Conservation (phyloP, 2,797 vertebrate genomes). For the Lithobates sylvaticus region DNA sequence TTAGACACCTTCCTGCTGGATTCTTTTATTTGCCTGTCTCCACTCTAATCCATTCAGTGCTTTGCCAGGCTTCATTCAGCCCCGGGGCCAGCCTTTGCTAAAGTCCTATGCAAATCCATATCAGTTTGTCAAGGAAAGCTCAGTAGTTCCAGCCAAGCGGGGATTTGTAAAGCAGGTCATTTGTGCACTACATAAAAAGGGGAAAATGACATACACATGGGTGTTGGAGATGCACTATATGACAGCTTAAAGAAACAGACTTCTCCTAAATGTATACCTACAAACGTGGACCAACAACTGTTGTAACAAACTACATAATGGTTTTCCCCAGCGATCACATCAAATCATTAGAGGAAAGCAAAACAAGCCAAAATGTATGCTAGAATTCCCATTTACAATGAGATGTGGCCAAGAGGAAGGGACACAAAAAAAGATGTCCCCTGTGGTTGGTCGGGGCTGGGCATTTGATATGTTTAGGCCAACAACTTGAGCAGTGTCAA, state of each 20-base stretch:
- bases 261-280: not conserved
- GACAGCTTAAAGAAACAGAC: not conserved
- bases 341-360: not conserved
- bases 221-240: not conserved
- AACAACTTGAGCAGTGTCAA: too few relatives aligned
- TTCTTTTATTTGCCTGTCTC: conserved; percentile 55
- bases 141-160: conserved; percentile 34
- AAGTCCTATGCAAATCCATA: conserved; percentile 50
- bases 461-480: too few relatives aligned
- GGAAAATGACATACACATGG: conserved; percentile 29
- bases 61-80: conserved; percentile 50
- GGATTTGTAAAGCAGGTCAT: conserved; percentile 36
- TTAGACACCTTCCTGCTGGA: conserved; percentile 42
- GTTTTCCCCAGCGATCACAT: not conserved
- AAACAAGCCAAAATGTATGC: too few relatives aligned
- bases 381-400: too few relatives aligned
- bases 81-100: conserved; percentile 27
- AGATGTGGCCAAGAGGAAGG: too few relatives aligned
- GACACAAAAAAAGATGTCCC: too few relatives aligned
- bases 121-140: conserved; percentile 50
- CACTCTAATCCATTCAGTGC: conserved; percentile 53
- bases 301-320: not conserved
- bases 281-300: not conserved
- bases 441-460: too few relatives aligned
- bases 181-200: conserved; percentile 34